Evolutionary conservation across 2,113 vertebrate genomes (phyloP).

Genomic region (Ptilonorhynchus violaceus): DNA sequence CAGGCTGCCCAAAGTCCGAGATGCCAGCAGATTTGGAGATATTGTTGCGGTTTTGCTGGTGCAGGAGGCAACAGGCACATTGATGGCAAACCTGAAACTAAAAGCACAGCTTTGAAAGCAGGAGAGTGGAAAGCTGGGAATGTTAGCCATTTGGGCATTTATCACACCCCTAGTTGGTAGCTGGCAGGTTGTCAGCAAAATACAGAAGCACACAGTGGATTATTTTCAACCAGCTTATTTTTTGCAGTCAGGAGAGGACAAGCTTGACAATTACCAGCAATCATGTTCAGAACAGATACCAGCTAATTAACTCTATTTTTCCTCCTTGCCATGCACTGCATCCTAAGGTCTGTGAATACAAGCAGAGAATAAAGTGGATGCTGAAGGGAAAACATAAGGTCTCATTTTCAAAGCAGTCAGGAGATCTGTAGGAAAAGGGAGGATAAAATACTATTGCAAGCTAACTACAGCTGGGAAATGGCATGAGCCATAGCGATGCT

Average conservation of each 20-base stretch:
- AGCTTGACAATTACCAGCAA: conserved; percentile 31
- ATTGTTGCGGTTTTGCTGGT: background rate
- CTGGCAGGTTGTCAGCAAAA: background rate
- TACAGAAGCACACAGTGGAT: background rate
- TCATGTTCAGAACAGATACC: conserved; percentile 16
- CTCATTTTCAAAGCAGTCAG: conserved; percentile 24
- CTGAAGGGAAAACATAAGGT: background rate
- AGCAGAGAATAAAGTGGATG: background rate
- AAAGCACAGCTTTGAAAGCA: background rate
- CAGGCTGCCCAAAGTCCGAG: background rate
- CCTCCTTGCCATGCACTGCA: background rate
- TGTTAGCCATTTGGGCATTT: background rate
- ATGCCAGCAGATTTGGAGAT: background rate
- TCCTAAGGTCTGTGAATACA: background rate
- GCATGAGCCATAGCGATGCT: background rate
- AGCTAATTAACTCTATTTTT: conserved; percentile 43
- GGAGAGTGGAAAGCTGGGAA: background rate
- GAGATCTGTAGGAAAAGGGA: background rate
- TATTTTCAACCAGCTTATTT: conserved; percentile 24
- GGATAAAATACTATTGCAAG: background rate
- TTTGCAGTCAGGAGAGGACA: background rate
- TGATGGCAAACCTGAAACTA: background rate
- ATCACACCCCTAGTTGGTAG: background rate
- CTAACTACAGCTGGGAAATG: background rate
- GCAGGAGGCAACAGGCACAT: background rate